Conservation (phyloP, 2,888 invertebrate genomes). For the Suillia variegata region DNA sequence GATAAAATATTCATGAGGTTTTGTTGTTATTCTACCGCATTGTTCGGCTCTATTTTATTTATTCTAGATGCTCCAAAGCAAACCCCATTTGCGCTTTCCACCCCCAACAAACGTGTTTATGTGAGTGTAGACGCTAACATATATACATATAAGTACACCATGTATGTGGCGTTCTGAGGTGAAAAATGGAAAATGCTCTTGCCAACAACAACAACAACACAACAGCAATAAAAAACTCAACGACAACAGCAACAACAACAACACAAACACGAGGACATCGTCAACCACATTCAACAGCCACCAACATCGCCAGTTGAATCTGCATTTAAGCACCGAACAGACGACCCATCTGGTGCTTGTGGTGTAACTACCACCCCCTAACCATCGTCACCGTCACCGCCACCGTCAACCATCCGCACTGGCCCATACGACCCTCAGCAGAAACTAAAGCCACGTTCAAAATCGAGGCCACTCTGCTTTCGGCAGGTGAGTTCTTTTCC, state of each 20-base stretch:
- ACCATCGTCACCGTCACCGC: neutral
- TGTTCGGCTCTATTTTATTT: neutral
- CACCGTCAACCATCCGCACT: neutral
- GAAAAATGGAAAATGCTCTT: neutral
- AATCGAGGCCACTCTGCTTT: neutral
- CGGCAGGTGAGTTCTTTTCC: neutral
- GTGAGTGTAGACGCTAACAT: too few species aligned
- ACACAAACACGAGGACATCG: neutral
- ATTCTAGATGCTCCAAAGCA: conserved; percentile 24
- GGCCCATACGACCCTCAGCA: neutral
- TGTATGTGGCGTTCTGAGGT: too few species aligned
- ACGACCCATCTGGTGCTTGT: too few species aligned
- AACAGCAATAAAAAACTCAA: neutral
- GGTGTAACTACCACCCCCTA: too few species aligned
- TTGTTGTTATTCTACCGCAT: conserved; percentile 2
- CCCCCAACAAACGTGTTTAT: neutral
- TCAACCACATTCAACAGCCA: neutral
- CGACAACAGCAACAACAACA: neutral
- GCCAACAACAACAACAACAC: neutral
- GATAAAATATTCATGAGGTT: conserved; percentile 23
- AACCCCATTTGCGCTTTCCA: conserved; percentile 18
- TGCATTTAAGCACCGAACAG: neutral
- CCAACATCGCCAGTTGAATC: conserved; percentile 1
- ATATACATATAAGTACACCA: too few species aligned
- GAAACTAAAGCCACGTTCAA: neutral